phyloP scores from a whole-genome alignment of 2,797 vertebrate species.

The Syndactyla subalaris region DNA sequence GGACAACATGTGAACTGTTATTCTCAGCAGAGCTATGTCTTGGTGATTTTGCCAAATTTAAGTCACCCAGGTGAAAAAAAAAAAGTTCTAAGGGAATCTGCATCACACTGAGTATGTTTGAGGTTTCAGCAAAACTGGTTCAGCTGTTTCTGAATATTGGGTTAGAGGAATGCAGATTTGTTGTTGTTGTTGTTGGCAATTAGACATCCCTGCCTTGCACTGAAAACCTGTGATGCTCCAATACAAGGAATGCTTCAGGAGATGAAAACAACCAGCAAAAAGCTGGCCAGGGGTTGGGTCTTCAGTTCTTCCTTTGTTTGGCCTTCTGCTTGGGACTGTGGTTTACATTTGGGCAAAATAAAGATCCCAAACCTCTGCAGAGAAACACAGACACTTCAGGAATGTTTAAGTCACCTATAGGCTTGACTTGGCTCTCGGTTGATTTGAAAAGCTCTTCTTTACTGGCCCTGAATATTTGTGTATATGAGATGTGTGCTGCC shows the following conservation, averaged over 20 bases:
- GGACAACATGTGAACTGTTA: neutral
- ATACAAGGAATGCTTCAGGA: neutral
- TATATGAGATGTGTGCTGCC: neutral
- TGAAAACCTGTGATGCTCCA: neutral
- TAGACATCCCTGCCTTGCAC: neutral
- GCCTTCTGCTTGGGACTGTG: neutral
- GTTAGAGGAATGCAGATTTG: neutral
- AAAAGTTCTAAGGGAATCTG: neutral
- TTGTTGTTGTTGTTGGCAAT: neutral
- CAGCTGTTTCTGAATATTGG: neutral
- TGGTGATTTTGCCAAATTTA: slow-evolving; percentile 1
- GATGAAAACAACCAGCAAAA: neutral
- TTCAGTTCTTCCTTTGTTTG: neutral
- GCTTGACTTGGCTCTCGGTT: neutral
- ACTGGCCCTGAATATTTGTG: neutral
- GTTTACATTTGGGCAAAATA: neutral
- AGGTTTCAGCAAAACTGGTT: slow-evolving; percentile 10
- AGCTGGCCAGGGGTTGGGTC: neutral
- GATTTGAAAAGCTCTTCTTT: neutral
- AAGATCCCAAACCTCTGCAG: neutral
- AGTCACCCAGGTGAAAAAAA: slow-evolving; percentile 31
- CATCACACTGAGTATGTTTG: neutral
- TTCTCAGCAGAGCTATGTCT: neutral
- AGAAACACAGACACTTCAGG: neutral
- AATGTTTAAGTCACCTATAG: neutral